Percentiles rank a stretch among this genome's conserved stretches.
Evolutionary conservation across 1,140 invertebrate genomes (phyloP).

Genomic region (Cotesia glomerata): DNA sequence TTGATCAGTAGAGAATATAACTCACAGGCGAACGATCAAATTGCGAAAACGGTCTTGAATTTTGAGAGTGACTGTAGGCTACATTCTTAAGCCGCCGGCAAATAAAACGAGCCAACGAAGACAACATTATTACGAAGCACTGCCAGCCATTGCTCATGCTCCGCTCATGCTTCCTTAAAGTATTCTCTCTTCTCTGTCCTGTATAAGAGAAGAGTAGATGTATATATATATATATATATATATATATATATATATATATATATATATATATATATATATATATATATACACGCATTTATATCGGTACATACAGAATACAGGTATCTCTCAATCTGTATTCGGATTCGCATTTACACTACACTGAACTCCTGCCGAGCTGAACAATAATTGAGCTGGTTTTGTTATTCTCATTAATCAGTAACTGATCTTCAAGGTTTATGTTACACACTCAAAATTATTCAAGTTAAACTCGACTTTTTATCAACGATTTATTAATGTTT

Average conservation of each 20-base stretch:
- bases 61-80: slow-evolving; percentile 62
- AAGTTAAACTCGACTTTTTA: background rate
- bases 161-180: slow-evolving; percentile 49
- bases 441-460: background rate
- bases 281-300: slow-evolving; percentile 31
- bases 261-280: background rate
- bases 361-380: slow-evolving; percentile 44
- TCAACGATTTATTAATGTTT: background rate
- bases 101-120: slow-evolving; percentile 61
- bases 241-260: too few relatives aligned
- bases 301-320: background rate
- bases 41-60: slow-evolving; percentile 57
- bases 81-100: slow-evolving; percentile 62
- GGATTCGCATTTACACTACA: slow-evolving; percentile 42
- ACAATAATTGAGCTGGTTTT: slow-evolving; percentile 55
- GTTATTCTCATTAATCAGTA: slow-evolving; percentile 53
- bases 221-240: too few relatives aligned
- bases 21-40: slow-evolving; percentile 38
- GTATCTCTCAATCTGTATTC: too few relatives aligned
- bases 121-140: slow-evolving; percentile 63
- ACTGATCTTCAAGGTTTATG: slow-evolving; percentile 35
- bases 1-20: background rate
- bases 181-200: slow-evolving; percentile 40
- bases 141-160: slow-evolving; percentile 63
- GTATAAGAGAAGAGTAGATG: background rate